Percentiles rank a stretch among this genome's conserved stretches.
Conservation (phyloP, 2,797 vertebrate species). For the Centroberyx gerrardi region DNA sequence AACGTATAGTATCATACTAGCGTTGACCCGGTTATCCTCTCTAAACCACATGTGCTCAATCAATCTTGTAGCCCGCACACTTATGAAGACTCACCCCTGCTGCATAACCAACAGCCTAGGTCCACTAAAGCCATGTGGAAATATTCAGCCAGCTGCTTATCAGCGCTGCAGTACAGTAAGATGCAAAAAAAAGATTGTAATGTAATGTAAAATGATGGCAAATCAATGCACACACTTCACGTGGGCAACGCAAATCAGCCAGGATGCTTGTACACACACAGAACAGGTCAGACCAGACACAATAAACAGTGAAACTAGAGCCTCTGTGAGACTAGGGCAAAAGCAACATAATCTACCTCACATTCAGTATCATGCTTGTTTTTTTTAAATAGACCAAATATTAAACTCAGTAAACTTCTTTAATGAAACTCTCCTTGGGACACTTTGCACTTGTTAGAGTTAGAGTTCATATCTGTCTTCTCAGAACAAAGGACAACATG, state of each 20-base stretch:
- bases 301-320: constrained; percentile 48
- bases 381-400: constrained; percentile 10
- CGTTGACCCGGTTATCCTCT: not conserved
- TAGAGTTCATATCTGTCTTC: not conserved
- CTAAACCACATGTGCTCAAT: not conserved
- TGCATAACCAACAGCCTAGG: not conserved
- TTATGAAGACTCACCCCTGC: constrained; percentile 1
- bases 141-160: not conserved
- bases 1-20: not conserved
- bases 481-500: not conserved
- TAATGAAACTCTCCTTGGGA: not conserved
- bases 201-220: not conserved
- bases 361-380: constrained; percentile 1
- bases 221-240: constrained; percentile 11
- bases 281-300: constrained; percentile 34
- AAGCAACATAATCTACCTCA: constrained; percentile 5
- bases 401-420: not conserved
- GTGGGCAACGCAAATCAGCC: constrained; percentile 3
- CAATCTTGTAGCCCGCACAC: not conserved
- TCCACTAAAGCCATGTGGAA: constrained; percentile 5
- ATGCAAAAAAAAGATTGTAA: not conserved
- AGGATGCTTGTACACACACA: constrained; percentile 13
- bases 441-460: not conserved
- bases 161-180: not conserved
- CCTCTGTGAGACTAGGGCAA: constrained; percentile 6